Base-by-base conservation (phyloP, 64 coral and sea anemone species). In the Astreopora myriophthalma region DNA sequence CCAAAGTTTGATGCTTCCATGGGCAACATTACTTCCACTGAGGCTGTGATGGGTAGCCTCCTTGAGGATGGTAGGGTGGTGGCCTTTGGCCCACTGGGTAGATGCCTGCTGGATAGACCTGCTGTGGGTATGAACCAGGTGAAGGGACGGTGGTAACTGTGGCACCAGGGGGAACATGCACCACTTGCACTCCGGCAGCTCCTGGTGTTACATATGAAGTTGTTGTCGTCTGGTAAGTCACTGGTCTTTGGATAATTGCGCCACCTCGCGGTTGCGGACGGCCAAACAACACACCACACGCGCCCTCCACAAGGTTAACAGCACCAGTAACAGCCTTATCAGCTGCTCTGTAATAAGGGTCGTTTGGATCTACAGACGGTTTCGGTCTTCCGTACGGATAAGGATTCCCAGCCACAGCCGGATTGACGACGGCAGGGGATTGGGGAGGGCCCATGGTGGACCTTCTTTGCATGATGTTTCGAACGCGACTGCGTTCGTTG, bases 371-470 rank as follows among this genome's bases (percentile, higher is more conserved):
- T 20, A 94, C 87, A 26, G 40, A 34, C 25, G 92, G 88, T 35
- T 46, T 94, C 2, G 95, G 95, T 69, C 64, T 80, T 2, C 95
- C 95, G 57, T 97, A 97, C 6, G 95, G 95, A 49, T 97, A 97
- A 9, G 91, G 95, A 61, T 97, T 97, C 5, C 91, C 95, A 12
- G 74, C 80, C 6, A 74, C 5, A 0, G 69, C 69, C 8, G 80
- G 90, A n/a, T 39, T 49, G 20, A 70, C 31, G 22, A 69, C 31
- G 6, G 87, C 52, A 48, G 95, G 86, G 3, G 40, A 33, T 20
- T 92, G 95, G 6, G 91, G 79, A 12, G 87, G 80, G 1, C 80
- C 87, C 60, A 87, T 87, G 24, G 84, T 71, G 5, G 91, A 81
- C 40, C 89, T 79, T 76, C 85, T 89, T 48, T 69, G 93, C 95